These are phyloP conservation scores for Melitaea cinxia DNA, from an alignment of 1,140 invertebrate genomes.

Conservation along the genomic window DNA sequence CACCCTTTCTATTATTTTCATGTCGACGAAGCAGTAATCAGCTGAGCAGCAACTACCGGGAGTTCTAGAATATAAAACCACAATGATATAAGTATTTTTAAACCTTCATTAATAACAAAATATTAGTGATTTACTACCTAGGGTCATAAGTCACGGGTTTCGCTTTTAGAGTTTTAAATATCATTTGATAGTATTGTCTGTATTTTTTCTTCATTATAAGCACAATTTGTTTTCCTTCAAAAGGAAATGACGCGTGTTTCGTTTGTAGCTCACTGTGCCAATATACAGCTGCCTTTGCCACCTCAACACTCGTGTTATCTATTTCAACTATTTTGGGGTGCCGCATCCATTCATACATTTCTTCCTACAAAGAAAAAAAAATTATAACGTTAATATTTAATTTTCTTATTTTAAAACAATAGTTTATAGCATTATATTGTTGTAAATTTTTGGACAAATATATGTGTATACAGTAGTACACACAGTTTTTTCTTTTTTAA, in stretches of 20 bases:
- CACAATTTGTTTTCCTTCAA: conserved; percentile 74
- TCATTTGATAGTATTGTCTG: conserved; percentile 75
- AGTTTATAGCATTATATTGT: no score
- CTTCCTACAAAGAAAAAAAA: conserved; percentile 53
- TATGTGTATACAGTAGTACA: no score
- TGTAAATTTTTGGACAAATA: no score
- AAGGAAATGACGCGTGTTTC: conserved; percentile 58
- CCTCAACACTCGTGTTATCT: conserved; percentile 70
- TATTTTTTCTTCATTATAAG: conserved; percentile 78
- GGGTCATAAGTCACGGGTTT: conserved; percentile 74
- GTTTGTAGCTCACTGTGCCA: conserved; percentile 66
- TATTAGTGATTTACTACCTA: conserved; percentile 45
- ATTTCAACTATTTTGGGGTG: conserved; percentile 74
- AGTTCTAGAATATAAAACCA: no score
- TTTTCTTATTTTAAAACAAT: no score
- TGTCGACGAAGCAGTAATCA: conserved; percentile 74
- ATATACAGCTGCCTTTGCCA: conserved; percentile 66
- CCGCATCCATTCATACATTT: conserved; percentile 75
- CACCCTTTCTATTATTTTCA: conserved; percentile 73
- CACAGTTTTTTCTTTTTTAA: no score
- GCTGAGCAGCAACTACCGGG: conserved; percentile 75
- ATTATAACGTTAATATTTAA: not conserved
- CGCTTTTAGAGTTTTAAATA: conserved; percentile 73
- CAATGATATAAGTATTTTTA: no score
- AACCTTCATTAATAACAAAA: no score